Evolutionary conservation across 2,797 vertebrate species (phyloP).

Genomic region (Emydoidea blandingii): DNA sequence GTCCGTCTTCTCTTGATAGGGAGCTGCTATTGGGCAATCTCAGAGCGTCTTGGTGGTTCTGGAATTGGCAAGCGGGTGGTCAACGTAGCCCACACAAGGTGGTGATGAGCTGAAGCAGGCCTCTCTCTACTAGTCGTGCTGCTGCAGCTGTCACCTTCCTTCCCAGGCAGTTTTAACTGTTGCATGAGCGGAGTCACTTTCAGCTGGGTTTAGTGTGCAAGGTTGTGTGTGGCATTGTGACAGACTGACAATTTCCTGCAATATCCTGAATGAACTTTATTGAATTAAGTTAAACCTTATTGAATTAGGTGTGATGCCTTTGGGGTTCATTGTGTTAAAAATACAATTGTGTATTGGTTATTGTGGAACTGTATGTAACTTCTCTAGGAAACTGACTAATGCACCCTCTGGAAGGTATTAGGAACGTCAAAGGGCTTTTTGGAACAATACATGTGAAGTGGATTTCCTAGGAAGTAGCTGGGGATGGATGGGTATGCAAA

Average conservation of each 20-base stretch:
- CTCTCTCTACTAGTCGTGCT: no score
- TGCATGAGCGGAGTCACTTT: background rate
- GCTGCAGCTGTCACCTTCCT: background rate
- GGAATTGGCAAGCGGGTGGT: background rate
- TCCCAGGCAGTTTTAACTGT: background rate
- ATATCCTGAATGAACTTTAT: background rate
- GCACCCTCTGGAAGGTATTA: background rate
- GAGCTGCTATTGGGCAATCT: no score
- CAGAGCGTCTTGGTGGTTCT: no score
- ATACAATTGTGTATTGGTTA: background rate
- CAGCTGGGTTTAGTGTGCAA: background rate
- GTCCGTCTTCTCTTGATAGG: no score
- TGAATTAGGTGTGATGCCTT: background rate
- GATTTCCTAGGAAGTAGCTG: background rate
- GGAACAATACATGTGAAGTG: background rate
- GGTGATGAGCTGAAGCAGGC: background rate
- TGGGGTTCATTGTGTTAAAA: background rate
- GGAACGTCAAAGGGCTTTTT: background rate
- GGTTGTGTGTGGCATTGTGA: background rate
- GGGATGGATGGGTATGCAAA: background rate
- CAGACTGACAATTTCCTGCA: background rate
- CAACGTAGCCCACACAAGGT: background rate
- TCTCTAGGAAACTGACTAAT: background rate
- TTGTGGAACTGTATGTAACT: background rate
- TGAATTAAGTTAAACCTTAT: background rate